These are phyloP conservation scores for Mustela lutreola DNA, from an alignment of 2,113 vertebrate species.

Conservation along the genomic window DNA sequence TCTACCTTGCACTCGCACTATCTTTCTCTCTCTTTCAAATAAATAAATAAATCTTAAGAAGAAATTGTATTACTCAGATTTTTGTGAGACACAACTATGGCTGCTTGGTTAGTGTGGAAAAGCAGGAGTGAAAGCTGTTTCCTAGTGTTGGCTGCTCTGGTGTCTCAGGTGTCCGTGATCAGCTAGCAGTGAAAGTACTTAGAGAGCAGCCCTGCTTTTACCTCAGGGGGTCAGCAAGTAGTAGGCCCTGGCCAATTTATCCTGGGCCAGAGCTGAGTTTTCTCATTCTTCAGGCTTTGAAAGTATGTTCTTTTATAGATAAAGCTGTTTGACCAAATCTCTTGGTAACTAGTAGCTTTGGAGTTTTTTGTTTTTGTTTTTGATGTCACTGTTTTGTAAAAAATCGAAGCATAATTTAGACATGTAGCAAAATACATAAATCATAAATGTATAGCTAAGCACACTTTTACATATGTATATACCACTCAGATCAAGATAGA, in stretches of 20 bases:
- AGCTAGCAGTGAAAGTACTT: not conserved
- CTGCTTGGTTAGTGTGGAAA: not conserved
- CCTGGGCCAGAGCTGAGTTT: not conserved
- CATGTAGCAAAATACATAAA: constrained; percentile 19
- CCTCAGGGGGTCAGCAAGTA: not conserved
- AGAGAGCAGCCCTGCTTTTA: not conserved
- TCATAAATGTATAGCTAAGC: not conserved
- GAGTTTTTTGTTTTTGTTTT: not conserved
- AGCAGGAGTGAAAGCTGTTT: not conserved
- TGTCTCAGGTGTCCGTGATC: not conserved
- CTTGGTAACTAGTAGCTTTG: constrained; percentile 3
- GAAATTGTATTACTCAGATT: not conserved
- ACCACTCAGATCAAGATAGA: not conserved
- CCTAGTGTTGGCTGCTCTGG: not conserved
- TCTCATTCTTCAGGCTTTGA: constrained; percentile 47
- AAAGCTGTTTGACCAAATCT: not conserved
- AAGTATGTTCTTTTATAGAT: not conserved
- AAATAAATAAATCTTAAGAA: not conserved
- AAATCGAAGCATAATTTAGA: constrained; percentile 21
- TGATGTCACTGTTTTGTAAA: not conserved
- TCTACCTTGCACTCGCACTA: not conserved
- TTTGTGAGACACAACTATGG: not conserved
- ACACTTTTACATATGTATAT: not conserved
- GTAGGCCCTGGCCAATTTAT: not conserved
- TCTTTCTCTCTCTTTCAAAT: not conserved